Base-by-base conservation (phyloP, 2,797 vertebrate genomes). In the Pantherophis alleghaniensis region DNA sequence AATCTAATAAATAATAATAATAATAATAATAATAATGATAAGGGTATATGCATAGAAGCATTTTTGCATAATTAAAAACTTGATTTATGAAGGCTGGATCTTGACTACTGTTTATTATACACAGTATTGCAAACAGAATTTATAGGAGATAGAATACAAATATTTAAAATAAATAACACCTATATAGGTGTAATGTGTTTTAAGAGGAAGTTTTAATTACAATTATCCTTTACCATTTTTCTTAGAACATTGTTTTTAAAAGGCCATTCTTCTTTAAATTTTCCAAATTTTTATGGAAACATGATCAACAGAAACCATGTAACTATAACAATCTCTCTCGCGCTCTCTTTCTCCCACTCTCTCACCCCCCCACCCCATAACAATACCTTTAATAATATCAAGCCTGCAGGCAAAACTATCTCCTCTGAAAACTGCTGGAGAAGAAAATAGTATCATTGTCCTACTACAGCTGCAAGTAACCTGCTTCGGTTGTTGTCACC, bases 401-500 rank as follows among this genome's bases (percentile, higher is more conserved):
- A 3, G 56, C 37, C 94, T 79, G 12, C 0, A 55, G 94, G 26
- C 87, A 92, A 42, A 94, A 74, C 88, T 9, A 66, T 28, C 88
- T 92, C 63, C 63, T 86, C 74, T 53, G 51, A 93, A 79, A 56
- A 7, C 59, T 95, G 89, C 91, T 94, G 86, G 88, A 93, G 91
- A 91, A 92, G 89, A 95, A 96, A 95, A 51, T 91, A 55, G 92
- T 93, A 92, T 51, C 88, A 88, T 63, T 57, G 69, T 94, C 92
- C 94, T 69, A 47, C 61, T 93, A 47, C 92, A 94, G 94, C 94
- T 96, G 92, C 87, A 86, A 91, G 90, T 93, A 60, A 93, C 92
- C 91, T 7, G 0, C 90, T 95, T 42, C 66, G 95, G 89, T 89
- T 92, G 89, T 87, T 96, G 95, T 90, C 93, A 96, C n/a, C 42